A percentile compares a stretch with the other conserved stretches of the same genome.
phyloP scores from a whole-genome alignment of 2,797 vertebrate species.

The Sus cebifrons region DNA sequence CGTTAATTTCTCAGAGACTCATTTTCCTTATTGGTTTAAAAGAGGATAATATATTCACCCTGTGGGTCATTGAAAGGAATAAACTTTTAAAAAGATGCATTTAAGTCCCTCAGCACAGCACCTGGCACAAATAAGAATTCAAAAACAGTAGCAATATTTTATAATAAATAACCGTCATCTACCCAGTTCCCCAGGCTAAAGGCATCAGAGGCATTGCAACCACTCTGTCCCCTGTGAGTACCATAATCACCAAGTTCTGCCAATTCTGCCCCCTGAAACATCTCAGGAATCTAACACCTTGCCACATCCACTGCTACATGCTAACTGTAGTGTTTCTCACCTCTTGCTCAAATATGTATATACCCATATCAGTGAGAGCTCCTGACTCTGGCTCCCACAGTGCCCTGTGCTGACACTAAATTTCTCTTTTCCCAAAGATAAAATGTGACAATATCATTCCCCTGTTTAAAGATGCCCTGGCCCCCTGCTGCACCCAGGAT shows the following conservation, averaged over 20 bases:
- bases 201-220: neutral
- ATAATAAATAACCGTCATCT: neutral
- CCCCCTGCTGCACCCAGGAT: neutral
- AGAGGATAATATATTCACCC: slow-evolving; percentile 19
- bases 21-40: slow-evolving; percentile 55
- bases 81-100: neutral
- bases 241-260: neutral
- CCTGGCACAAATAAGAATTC: slow-evolving; percentile 5
- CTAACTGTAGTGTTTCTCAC: fast-evolving
- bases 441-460: neutral
- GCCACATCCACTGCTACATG: neutral
- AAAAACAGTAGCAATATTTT: neutral
- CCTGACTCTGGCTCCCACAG: neutral
- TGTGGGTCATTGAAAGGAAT: neutral
- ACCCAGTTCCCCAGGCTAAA: neutral
- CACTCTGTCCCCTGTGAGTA: neutral
- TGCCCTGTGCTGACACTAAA: neutral
- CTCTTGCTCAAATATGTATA: neutral
- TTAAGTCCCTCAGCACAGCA: neutral
- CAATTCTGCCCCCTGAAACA: neutral
- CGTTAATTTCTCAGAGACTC: slow-evolving; percentile 2
- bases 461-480: neutral
- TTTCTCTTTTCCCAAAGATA: neutral
- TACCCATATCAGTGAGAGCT: neutral
- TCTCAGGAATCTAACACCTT: neutral